phyloP scores from a whole-genome alignment of 2,888 invertebrate species.

The Litoditis marina region DNA sequence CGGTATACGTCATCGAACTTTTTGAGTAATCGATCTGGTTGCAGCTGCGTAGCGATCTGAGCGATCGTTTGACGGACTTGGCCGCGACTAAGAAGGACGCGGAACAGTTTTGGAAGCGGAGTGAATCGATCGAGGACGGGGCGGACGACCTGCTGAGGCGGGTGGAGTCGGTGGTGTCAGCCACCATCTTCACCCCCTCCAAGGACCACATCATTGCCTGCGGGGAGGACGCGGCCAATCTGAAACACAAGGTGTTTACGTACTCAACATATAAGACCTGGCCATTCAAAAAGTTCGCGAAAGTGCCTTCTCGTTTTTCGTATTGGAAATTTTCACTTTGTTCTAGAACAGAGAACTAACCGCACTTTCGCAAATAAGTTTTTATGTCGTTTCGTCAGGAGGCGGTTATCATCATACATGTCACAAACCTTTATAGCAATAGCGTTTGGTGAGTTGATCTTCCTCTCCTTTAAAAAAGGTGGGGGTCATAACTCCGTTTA shows the following conservation, averaged over 20 bases:
- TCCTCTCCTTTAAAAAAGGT: too few relatives aligned
- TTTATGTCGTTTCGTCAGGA: neutral
- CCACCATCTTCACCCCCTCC: conserved; percentile 15
- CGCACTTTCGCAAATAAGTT: neutral
- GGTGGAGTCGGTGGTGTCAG: conserved; percentile 13
- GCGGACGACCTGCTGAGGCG: conserved; percentile 46
- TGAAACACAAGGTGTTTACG: conserved; percentile 6
- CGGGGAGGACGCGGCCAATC: neutral
- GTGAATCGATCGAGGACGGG: conserved; percentile 59
- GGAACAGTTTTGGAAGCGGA: conserved; percentile 52
- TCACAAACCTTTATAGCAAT: neutral
- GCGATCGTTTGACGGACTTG: conserved; percentile 21
- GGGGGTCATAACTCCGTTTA: too few relatives aligned
- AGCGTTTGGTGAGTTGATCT: too few relatives aligned
- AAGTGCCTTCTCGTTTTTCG: too few relatives aligned
- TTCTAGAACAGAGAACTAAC: neutral
- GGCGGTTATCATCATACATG: neutral
- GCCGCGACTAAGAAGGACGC: conserved; percentile 32
- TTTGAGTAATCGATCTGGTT: too few relatives aligned
- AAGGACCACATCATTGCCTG: conserved; percentile 15
- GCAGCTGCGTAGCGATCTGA: conserved; percentile 29
- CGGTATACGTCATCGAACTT: too few relatives aligned
- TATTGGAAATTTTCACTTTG: too few relatives aligned
- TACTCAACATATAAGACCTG: too few relatives aligned
- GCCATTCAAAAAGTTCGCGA: too few relatives aligned